Evolutionary conservation across 1,140 invertebrate genomes (phyloP), one percentile per base, ranked within the genome.

Genomic region (Pantala flavescens): DNA sequence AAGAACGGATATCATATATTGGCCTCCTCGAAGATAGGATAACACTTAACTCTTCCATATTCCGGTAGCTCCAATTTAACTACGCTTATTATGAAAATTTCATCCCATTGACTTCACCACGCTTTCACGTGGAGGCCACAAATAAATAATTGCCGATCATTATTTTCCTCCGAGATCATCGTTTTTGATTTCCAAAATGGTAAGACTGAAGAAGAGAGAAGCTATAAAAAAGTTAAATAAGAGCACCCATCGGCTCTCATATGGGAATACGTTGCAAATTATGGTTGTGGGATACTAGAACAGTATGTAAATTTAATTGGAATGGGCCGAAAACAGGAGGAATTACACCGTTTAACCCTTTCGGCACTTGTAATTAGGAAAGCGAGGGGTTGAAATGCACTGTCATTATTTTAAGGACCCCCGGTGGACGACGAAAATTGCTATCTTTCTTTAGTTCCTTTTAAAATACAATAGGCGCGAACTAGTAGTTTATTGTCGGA

Each of bases 231-330:
- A 36, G 9, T 36, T 2, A 36, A 36, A 36, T 36, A 36, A 36
- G 28, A 36, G 2, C 28, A 36, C 28, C 28, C 28, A 36, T 36
- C 28, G 28, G 28, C 9, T 36, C 28, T 36, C 28, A 36, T 36
- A 36, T 5, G 9, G 28, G 28, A 36, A 36, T 36, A 36, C 28
- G 9, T 36, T 36, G 28, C 28, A 36, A 36, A 36, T 36, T 36
- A 36, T 36, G 28, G 9, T 2, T 5, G 9, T 36, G 9, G 28
- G 28, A 36, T 36, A 5, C 28, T 36, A 63, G 14, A 19, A 63
- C 5, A 63, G 49, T 63, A 63, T 63, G 49, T 63, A 63, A 63
- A 63, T 63, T 16, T 63, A 63, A 63, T 63, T 63, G 49, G 49
- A 63, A 63, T 63, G 49, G 12, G 5, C 49, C 12, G 49, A 63